Evolutionary conservation across 2,797 vertebrate genomes (phyloP), one percentile per base, ranked within the genome.

Genomic region (Xenentodon cancila): DNA sequence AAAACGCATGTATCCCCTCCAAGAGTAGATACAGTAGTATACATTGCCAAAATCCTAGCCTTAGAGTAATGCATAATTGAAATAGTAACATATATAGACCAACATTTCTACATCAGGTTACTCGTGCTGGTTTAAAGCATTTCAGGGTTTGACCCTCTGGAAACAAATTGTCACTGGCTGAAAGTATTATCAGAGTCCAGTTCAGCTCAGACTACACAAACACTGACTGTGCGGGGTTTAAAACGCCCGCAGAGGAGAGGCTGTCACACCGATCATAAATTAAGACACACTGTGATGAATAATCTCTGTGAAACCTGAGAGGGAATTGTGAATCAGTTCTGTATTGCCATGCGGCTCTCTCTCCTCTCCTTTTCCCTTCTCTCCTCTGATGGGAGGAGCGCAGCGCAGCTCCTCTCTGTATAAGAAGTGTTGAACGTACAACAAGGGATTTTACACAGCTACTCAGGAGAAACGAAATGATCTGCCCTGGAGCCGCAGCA

Each of bases 401-500:
- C 87, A 75, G 81, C 79, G 73, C 73, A 72, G 77, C 84, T 85
- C 84, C 87, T 81, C 84, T 87, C 89, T 79, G 82, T 95, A 94
- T 95, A 95, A 96, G 95, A 95, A 89, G 91, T 91, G 92, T 92
- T 80, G 90, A 82, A 79, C 92, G 81, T 85, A 83, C 90, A 85
- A 89, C 88, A 79, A 82, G 92, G 91, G 90, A 90, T 87, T 93
- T 90, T 90, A 89, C 92, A 93, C 94, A 94, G 95, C 92, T 93
- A 93, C 93, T 92, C 92, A 95, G 93, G 92, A 94, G 94, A 93
- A 96, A 94, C 96, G 97, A 93, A 93, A 99, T 99, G 97, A 95
- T 96, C 95, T 95, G 95, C 96, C 92, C 94, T 94, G 93, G 97
- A 91, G 95, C 93, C 91, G 95, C 94, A 96, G 95, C 97, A 98